phyloP scores from a whole-genome alignment of 2,888 invertebrate genomes.

The Mythimna pallens region DNA sequence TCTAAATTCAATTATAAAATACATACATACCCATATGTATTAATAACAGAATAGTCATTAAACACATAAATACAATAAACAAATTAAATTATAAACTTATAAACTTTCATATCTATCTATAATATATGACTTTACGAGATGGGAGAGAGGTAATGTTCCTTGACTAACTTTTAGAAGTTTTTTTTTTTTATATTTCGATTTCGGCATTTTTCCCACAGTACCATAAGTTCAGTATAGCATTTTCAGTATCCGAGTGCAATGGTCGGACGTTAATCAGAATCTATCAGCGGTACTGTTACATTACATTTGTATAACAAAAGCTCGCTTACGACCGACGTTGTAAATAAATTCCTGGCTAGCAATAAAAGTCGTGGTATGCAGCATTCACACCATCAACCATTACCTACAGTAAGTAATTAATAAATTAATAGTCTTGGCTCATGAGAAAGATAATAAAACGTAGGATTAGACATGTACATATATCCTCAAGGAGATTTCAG shows the following conservation, averaged over 20 bases:
- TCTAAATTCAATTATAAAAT: no score
- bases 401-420: conserved; percentile 25
- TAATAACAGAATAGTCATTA: no score
- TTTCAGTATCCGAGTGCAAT: conserved; percentile 46
- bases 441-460: conserved; percentile 39
- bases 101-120: no score
- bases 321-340: conserved; percentile 65
- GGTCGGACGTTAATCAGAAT: conserved; percentile 70
- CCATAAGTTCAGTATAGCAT: conserved; percentile 6
- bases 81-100: no score
- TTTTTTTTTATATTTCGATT: neutral
- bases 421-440: conserved; percentile 47
- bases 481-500: neutral
- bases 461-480: conserved; percentile 12
- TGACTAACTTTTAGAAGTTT: no score
- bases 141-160: no score
- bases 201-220: neutral
- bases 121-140: no score
- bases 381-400: conserved; percentile 65
- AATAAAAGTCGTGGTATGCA: conserved; percentile 69
- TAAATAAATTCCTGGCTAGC: conserved; percentile 71
- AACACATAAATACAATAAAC: no score
- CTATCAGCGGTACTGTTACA: conserved; percentile 71
- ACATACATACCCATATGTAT: no score
- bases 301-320: conserved; percentile 78